Evolutionary conservation across 1,140 invertebrate genomes (phyloP).

Genomic region (Augochlora pura): DNA sequence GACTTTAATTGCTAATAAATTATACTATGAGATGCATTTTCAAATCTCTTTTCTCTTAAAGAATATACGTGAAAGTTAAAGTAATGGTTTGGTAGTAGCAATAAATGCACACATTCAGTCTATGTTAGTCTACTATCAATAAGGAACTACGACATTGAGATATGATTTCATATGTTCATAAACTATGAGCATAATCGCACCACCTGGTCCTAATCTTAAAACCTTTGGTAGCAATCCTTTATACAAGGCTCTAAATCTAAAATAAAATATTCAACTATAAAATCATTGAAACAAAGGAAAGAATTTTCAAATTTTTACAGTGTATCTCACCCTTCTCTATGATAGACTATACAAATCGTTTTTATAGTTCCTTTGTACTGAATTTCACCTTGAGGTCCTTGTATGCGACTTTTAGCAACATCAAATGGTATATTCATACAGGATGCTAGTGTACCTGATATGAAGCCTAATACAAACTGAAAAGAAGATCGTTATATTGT

Average conservation of each 20-base stretch:
- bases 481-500: slow-evolving; percentile 47
- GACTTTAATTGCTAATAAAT: slow-evolving; percentile 11
- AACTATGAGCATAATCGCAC: slow-evolving; percentile 93
- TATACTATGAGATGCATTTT: slow-evolving; percentile 11
- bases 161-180: slow-evolving; percentile 90
- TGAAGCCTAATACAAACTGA: slow-evolving; percentile 91
- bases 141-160: slow-evolving; percentile 72
- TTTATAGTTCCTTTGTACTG: slow-evolving; percentile 90
- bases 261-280: slow-evolving; percentile 42
- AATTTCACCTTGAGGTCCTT: slow-evolving; percentile 91
- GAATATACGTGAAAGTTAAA: too few species aligned
- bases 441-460: slow-evolving; percentile 91
- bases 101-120: slow-evolving; percentile 33
- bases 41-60: not conserved
- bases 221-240: slow-evolving; percentile 96
- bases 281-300: not conserved
- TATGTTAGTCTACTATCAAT: slow-evolving; percentile 17
- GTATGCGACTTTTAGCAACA: slow-evolving; percentile 96
- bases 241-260: slow-evolving; percentile 91
- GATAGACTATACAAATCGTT: slow-evolving; percentile 88
- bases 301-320: slow-evolving; percentile 1
- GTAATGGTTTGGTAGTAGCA: slow-evolving; percentile 12
- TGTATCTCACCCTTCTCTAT: slow-evolving; percentile 89
- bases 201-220: slow-evolving; percentile 93
- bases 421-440: slow-evolving; percentile 97